These are phyloP conservation scores for Trogon surrucura DNA, from an alignment of 2,113 vertebrate genomes.

Conservation along the genomic window DNA sequence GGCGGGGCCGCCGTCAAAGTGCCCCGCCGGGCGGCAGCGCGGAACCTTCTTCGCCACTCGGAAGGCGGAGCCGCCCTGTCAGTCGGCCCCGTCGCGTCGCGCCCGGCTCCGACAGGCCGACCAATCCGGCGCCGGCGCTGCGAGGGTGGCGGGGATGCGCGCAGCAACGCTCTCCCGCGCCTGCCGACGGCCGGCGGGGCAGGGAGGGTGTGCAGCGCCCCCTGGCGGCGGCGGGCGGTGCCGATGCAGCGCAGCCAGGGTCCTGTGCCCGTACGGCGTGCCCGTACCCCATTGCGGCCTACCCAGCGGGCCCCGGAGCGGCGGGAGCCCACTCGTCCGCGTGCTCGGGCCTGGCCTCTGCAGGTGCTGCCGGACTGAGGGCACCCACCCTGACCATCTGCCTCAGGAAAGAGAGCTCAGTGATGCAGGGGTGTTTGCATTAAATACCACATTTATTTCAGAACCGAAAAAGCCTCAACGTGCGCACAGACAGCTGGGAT, in stretches of 20 bases:
- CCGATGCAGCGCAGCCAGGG: too few relatives aligned
- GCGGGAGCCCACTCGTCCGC: not conserved
- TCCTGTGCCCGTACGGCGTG: too few relatives aligned
- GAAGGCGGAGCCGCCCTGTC: accelerated
- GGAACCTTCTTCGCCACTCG: not conserved
- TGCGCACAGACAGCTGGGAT: constrained; percentile 85
- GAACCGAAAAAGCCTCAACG: constrained; percentile 86
- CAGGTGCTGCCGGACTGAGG: too few relatives aligned
- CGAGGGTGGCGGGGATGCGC: too few relatives aligned
- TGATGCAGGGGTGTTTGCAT: constrained; percentile 59
- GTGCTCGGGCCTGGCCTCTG: accelerated
- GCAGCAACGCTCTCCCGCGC: too few relatives aligned
- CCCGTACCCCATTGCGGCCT: not conserved
- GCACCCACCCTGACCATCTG: too few relatives aligned
- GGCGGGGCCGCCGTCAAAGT: not conserved
- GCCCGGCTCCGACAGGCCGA: accelerated
- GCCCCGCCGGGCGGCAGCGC: not conserved
- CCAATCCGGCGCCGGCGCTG: not conserved
- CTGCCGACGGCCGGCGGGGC: too few relatives aligned
- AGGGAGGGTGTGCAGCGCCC: not conserved
- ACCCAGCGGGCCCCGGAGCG: not conserved
- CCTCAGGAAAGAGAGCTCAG: not conserved
- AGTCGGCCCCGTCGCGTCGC: accelerated
- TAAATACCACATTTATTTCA: constrained; percentile 93
- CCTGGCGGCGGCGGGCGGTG: accelerated